phyloP scores from a whole-genome alignment of 2,113 vertebrate species.

The Amblyopsis rosae region DNA sequence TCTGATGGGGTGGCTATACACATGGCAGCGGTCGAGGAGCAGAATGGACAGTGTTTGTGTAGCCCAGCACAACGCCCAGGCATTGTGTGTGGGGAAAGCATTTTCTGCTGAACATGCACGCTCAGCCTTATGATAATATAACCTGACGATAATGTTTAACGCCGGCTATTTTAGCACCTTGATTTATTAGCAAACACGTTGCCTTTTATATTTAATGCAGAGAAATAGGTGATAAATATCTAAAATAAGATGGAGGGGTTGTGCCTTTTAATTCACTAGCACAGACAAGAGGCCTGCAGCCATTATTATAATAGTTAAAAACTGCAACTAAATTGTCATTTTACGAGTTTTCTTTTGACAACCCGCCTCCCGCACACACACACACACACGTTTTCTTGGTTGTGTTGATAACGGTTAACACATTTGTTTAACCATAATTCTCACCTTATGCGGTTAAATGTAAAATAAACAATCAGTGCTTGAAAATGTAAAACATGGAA shows the following conservation, averaged over 20 bases:
- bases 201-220: constrained; percentile 1
- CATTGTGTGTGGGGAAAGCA: constrained; percentile 14
- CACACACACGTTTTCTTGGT: not conserved
- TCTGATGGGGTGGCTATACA: constrained; percentile 36
- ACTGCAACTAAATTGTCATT: not conserved
- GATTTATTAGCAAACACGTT: constrained; percentile 4
- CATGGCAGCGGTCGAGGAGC: constrained; percentile 30
- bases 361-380: not conserved
- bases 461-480: not conserved
- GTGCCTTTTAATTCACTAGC: not conserved
- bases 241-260: not conserved
- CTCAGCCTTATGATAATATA: constrained; percentile 41
- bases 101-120: constrained; percentile 64
- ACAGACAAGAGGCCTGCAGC: not conserved
- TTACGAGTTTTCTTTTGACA: not conserved
- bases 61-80: constrained; percentile 51
- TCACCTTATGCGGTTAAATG: too few relatives aligned
- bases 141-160: constrained; percentile 26
- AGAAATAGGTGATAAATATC: constrained; percentile 20
- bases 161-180: not conserved
- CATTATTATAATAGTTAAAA: constrained; percentile 14
- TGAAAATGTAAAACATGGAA: not conserved
- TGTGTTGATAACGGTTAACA: not conserved
- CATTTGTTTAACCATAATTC: not conserved
- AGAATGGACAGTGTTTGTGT: constrained; percentile 64